Evolutionary conservation across 2,113 vertebrate genomes (phyloP).

Genomic region (Pogonocichla stellata): DNA sequence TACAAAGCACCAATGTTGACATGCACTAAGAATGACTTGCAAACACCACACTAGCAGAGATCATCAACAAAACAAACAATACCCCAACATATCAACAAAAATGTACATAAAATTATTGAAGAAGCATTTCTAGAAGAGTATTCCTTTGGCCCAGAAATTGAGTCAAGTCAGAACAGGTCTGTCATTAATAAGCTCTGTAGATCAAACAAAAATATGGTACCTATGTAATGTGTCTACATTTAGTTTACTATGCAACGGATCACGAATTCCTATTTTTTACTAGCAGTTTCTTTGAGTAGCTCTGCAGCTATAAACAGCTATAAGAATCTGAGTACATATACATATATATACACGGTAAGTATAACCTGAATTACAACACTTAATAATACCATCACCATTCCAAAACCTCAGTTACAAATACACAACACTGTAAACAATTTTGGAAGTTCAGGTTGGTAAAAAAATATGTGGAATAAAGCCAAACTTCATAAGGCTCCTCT

Average conservation of each 20-base stretch:
- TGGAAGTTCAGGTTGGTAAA: not conserved
- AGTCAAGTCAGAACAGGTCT: not conserved
- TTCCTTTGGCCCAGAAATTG: not conserved
- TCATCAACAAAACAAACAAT: not conserved
- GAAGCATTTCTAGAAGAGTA: not conserved
- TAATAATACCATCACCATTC: not conserved
- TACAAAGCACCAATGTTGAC: not conserved
- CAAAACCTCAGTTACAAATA: not conserved
- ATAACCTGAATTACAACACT: not conserved
- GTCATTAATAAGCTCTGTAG: not conserved
- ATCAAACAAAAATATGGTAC: not conserved
- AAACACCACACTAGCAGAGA: not conserved
- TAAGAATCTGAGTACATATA: not conserved
- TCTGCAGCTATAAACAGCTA: not conserved
- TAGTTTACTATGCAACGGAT: not conserved
- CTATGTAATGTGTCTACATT: rapidly evolving
- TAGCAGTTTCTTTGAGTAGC: not conserved
- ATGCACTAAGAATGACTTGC: not conserved
- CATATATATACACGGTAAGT: not conserved
- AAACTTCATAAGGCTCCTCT: not conserved
- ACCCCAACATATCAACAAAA: not conserved
- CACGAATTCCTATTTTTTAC: not conserved
- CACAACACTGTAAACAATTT: not conserved
- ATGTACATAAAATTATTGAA: not conserved
- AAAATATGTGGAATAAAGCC: not conserved